Conservation (phyloP, 2,113 vertebrate genomes). For the Engystomops pustulosus region DNA sequence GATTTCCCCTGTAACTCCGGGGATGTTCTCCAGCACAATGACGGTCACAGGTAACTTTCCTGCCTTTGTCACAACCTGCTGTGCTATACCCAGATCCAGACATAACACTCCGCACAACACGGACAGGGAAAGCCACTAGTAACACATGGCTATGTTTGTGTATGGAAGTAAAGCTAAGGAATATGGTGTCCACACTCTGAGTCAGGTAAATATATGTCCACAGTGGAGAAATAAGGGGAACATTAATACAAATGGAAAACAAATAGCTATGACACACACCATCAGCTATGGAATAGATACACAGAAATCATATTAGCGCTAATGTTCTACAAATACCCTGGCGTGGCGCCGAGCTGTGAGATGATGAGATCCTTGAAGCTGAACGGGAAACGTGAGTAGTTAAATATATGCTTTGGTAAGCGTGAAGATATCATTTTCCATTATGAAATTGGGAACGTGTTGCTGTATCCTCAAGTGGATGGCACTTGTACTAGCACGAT, state of each 20-base stretch:
- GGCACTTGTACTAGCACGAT: not conserved
- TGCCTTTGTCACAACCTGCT: not conserved
- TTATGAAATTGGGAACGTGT: not conserved
- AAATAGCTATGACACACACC: not conserved
- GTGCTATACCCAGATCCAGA: constrained; percentile 28
- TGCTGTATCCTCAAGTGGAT: not conserved
- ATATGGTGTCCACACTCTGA: not conserved
- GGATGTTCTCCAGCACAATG: constrained; percentile 17
- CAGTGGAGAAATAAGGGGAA: not conserved
- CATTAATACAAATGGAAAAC: not conserved
- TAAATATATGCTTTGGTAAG: constrained; percentile 15
- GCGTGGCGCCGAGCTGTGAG: not conserved
- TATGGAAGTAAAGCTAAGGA: not conserved
- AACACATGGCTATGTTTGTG: not conserved
- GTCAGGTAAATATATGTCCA: not conserved
- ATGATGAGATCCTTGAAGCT: constrained; percentile 43
- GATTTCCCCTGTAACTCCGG: constrained; percentile 25
- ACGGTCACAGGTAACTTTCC: constrained; percentile 24
- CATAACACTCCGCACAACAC: constrained; percentile 38
- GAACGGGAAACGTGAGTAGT: constrained; percentile 12
- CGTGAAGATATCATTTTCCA: constrained; percentile 7
- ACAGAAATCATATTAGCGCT: constrained; percentile 8
- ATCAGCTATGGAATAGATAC: constrained; percentile 21
- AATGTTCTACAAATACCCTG: constrained; percentile 30
- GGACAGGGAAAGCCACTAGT: not conserved